Conservation (phyloP, 2,113 vertebrate genomes). For the Leucopsar rothschildi region DNA sequence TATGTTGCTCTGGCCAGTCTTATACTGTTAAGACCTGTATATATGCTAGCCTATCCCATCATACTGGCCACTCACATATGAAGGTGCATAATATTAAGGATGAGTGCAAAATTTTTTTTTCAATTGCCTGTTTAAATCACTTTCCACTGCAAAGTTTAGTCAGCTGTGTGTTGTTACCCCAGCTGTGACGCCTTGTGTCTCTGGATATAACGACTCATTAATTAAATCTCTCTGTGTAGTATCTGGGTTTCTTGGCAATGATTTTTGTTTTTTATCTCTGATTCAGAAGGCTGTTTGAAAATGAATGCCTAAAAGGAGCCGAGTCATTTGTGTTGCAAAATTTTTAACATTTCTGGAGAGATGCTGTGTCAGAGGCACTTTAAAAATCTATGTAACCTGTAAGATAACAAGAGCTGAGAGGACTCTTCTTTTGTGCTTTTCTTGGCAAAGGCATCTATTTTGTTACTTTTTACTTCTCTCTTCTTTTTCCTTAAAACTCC, state of each 20-base stretch:
- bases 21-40: neutral
- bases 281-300: neutral
- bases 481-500: neutral
- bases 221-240: neutral
- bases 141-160: neutral
- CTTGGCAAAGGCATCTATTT: neutral
- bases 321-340: neutral
- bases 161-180: neutral
- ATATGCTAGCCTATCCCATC: neutral
- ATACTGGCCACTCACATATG: neutral
- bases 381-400: neutral
- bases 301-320: neutral
- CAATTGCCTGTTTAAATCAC: neutral
- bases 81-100: neutral
- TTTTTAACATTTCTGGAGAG: neutral
- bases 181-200: neutral
- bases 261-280: neutral
- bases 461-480: neutral
- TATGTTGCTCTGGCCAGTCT: neutral
- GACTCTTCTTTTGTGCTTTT: neutral
- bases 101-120: neutral
- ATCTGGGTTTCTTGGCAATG: neutral
- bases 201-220: neutral
- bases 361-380: neutral
- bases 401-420: neutral